These are phyloP conservation scores for Nannospalax galili DNA, from an alignment of 2,113 vertebrate species.

Conservation along the genomic window DNA sequence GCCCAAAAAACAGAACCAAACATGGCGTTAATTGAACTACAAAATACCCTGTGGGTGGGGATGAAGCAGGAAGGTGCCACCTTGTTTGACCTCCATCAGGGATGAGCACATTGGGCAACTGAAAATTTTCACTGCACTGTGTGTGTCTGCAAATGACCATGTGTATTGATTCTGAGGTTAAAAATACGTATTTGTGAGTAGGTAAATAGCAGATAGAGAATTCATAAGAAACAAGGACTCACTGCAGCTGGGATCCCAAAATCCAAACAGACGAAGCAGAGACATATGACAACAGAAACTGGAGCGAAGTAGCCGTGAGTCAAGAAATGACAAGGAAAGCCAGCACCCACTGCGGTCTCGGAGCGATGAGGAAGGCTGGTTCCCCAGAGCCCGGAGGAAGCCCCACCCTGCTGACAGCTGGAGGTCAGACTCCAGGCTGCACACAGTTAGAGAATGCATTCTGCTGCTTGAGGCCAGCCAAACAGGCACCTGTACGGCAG, in stretches of 20 bases:
- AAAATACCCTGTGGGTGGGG: neutral
- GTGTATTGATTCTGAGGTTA: neutral
- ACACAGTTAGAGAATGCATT: rapidly evolving
- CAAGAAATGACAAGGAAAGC: neutral
- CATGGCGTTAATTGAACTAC: neutral
- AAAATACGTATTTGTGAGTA: neutral
- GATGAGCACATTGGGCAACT: neutral
- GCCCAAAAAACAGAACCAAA: neutral
- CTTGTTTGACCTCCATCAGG: too few relatives aligned
- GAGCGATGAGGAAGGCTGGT: neutral
- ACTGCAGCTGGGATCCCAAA: neutral
- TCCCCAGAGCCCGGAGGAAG: neutral
- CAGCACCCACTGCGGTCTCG: rapidly evolving
- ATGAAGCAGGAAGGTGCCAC: neutral
- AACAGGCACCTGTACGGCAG: rapidly evolving
- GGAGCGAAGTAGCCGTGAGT: rapidly evolving
- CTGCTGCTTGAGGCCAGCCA: neutral
- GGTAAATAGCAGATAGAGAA: neutral
- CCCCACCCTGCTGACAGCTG: rapidly evolving
- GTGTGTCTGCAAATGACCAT: neutral
- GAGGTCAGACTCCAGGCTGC: neutral
- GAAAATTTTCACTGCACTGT: neutral
- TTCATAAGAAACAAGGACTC: neutral
- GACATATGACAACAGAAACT: rapidly evolving
- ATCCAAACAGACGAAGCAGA: neutral